A percentile compares a stretch with the other conserved stretches of the same genome.
Conservation (phyloP, 1,140 invertebrate species). For the Himalopsyche phryganea region DNA sequence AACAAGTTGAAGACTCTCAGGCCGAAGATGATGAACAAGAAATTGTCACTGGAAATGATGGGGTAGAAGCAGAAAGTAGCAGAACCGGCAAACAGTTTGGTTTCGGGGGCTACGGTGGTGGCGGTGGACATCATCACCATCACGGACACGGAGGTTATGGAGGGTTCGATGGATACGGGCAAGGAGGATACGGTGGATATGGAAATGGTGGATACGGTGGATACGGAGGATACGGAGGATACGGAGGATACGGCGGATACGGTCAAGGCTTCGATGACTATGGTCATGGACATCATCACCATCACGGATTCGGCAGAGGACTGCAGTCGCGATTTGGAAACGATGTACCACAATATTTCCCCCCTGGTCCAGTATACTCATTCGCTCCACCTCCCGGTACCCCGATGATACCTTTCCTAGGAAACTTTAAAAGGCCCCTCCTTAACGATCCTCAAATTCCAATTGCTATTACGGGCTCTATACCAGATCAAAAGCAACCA, state of each 20-base stretch:
- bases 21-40: too few species aligned
- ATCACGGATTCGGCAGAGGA: slow-evolving; percentile 7
- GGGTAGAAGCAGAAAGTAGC: too few species aligned
- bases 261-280: slow-evolving; percentile 1
- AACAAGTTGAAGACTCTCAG: background rate
- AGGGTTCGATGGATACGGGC: slow-evolving; percentile 11
- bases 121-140: background rate
- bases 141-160: slow-evolving; percentile 8
- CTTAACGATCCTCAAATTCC: background rate
- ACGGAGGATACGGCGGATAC: slow-evolving; percentile 5
- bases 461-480: background rate
- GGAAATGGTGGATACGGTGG: slow-evolving; percentile 4
- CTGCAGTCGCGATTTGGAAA: background rate
- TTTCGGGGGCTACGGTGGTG: slow-evolving; percentile 4
- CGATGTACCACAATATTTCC: background rate
- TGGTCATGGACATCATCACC: slow-evolving; percentile 1
- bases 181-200: slow-evolving; percentile 10
- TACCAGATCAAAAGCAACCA: background rate
- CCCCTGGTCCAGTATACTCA: background rate
- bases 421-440: background rate
- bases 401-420: background rate
- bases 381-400: background rate
- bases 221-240: slow-evolving; percentile 1
- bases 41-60: too few species aligned
- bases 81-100: slow-evolving; percentile 7